Conservation (phyloP, 1,140 invertebrate genomes). For the Drosophila kanapiae region DNA sequence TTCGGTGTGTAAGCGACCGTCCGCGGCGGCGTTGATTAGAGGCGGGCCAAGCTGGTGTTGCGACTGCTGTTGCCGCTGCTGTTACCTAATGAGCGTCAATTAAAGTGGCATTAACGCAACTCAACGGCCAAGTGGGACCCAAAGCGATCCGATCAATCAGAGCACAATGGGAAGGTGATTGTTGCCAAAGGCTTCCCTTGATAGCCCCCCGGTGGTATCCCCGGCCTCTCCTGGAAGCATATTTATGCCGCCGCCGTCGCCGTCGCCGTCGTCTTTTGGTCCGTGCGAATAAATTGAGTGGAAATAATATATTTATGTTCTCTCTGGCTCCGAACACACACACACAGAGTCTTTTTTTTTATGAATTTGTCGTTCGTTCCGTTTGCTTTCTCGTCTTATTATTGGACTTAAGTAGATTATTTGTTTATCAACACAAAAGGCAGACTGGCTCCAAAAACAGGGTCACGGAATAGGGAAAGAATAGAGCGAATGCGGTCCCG, state of each 20-base stretch:
- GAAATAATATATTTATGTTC: conserved; percentile 68
- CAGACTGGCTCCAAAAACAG: conserved; percentile 31
- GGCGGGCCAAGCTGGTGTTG: conserved; percentile 4
- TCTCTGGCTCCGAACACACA: conserved; percentile 9
- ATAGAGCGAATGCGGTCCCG: conserved; percentile 4
- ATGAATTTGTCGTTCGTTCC: conserved; percentile 69
- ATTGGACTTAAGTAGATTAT: conserved; percentile 76
- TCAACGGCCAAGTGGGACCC: conserved; percentile 36
- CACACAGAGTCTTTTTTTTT: conserved; percentile 55
- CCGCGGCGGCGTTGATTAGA: conserved; percentile 13
- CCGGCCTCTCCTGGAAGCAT: conserved; percentile 7
- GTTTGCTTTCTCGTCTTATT: conserved; percentile 51
- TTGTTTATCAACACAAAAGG: conserved; percentile 80
- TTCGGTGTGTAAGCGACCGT: background rate
- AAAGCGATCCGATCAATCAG: conserved; percentile 66
- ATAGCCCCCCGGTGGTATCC: background rate
- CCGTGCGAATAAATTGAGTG: conserved; percentile 73
- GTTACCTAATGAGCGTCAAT: conserved; percentile 68
- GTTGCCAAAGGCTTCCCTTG: conserved; percentile 21
- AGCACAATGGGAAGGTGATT: conserved; percentile 43
- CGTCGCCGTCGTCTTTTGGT: conserved; percentile 1
- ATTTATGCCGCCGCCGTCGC: conserved; percentile 12
- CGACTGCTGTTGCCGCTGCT: conserved; percentile 14
- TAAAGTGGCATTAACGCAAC: conserved; percentile 70
- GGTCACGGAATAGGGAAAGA: conserved; percentile 8